Evolutionary conservation across 2,797 vertebrate species (phyloP), one percentile per base, ranked within the genome.

Genomic region (Dermochelys coriacea): DNA sequence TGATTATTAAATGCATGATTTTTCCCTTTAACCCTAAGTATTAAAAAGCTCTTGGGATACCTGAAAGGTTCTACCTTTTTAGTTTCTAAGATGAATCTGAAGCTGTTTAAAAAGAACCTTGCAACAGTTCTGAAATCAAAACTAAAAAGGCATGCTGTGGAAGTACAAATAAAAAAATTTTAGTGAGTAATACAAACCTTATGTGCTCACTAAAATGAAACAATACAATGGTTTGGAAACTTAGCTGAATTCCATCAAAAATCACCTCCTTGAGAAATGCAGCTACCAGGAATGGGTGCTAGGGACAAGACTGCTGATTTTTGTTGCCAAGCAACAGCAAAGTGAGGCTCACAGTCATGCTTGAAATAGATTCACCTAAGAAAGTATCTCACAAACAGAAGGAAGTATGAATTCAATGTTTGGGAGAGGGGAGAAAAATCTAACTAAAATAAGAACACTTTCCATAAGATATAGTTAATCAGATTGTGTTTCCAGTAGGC

Each of bases 291-390:
- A 25, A 54, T 54, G 5, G 82, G 93, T 78, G 61, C 85, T 91
- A 79, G 52, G 88, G 84, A 94, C 87, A 94, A 57, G 83, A 93
- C 94, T 90, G 31, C 79, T 50, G n/a, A 93, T 95, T 84, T 41
- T 88, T 91, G 96, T 97, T 98, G 97, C 98, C 93, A 97, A 86
- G 97, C 97, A 98, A 96, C 98, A 2, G 6, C 50, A 88, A 93
- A 90, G 95, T 94, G 87, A 88, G 50, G 90, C 8, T 88, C 86
- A 93, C 92, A 86, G 4, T 88, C 88, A 94, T 9, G 50, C 93
- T 94, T 93, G 57, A 37, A 82, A 80, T 90, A 93, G 87, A 82
- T 92, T 88, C 96, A 97, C 93, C 89, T 96, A 96, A 71, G 93
- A 89, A 89, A 84, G 86, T 95, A 95, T 91, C 97, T 97, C 94